Evolutionary conservation across 35 echinoderm and acorn worm species (phyloP).

Genomic region (Amphiura filiformis): DNA sequence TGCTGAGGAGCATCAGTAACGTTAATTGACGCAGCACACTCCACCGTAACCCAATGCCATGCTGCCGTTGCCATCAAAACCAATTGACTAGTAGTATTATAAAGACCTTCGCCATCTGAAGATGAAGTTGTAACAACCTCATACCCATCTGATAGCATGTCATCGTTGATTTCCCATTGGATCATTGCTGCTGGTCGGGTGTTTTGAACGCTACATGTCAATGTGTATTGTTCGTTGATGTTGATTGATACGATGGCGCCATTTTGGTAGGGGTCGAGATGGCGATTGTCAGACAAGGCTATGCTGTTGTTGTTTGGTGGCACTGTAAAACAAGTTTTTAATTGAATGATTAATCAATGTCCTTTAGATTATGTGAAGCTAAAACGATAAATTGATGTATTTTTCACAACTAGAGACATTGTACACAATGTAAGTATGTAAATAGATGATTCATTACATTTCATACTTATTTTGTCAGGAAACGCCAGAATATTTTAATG

Average conservation of each 20-base stretch:
- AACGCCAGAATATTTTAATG: too few relatives aligned
- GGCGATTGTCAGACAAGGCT: neutral
- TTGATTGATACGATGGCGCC: neutral
- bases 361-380: too few relatives aligned
- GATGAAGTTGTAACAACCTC: neutral
- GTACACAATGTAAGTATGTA: too few relatives aligned
- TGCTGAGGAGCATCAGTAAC: neutral
- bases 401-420: too few relatives aligned
- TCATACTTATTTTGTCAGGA: too few relatives aligned
- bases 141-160: neutral
- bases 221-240: neutral
- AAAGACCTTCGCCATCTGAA: neutral
- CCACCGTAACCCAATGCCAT: neutral
- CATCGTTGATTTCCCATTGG: neutral
- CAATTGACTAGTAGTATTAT: neutral
- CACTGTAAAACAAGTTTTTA: neutral
- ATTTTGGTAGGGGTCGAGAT: neutral
- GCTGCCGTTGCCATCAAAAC: neutral
- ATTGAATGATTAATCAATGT: too few relatives aligned
- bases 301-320: neutral
- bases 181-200: neutral
- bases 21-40: neutral
- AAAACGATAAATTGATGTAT: too few relatives aligned
- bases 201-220: neutral
- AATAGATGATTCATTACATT: too few relatives aligned